Conservation (phyloP, 2,888 invertebrate genomes). For the Dascillus cervinus region DNA sequence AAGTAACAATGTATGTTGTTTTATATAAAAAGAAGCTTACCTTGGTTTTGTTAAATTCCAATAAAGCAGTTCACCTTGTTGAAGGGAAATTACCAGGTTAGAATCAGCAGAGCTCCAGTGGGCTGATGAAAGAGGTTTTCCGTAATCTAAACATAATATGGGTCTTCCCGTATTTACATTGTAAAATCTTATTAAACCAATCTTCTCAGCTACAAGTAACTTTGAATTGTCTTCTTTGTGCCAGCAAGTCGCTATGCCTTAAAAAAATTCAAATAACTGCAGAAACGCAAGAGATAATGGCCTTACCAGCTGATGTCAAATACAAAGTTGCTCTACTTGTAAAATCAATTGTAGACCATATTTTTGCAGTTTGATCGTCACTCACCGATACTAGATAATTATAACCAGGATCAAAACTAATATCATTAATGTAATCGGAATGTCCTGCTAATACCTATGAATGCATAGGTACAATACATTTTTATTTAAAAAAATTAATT, state of each 20-base stretch:
- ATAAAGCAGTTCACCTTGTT: slow-evolving; percentile 57
- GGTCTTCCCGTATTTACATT: slow-evolving; percentile 59
- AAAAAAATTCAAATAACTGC: slow-evolving; percentile 6
- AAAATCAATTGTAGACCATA: slow-evolving; percentile 53
- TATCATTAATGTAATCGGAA: slow-evolving; percentile 59
- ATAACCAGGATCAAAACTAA: slow-evolving; percentile 63
- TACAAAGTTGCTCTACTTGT: slow-evolving; percentile 52
- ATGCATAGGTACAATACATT: background rate
- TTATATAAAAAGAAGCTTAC: slow-evolving; percentile 34
- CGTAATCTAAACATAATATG: slow-evolving; percentile 57
- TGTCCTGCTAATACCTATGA: slow-evolving; percentile 55
- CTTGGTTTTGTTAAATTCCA: slow-evolving; percentile 63
- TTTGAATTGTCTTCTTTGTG: slow-evolving; percentile 63
- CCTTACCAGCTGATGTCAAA: slow-evolving; percentile 54
- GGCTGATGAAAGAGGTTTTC: slow-evolving; percentile 55
- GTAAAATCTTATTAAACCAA: slow-evolving; percentile 65
- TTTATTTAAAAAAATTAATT: background rate
- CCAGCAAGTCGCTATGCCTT: slow-evolving; percentile 55
- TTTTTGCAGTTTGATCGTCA: slow-evolving; percentile 65
- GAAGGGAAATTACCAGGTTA: slow-evolving; percentile 54
- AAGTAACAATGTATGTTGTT: slow-evolving; percentile 4
- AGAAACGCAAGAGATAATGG: background rate
- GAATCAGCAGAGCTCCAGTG: slow-evolving; percentile 64
- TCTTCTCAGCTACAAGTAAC: slow-evolving; percentile 66
- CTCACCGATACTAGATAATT: slow-evolving; percentile 64